phyloP scores from a whole-genome alignment of 2,797 vertebrate species.

The Bradypodion ventrale region DNA sequence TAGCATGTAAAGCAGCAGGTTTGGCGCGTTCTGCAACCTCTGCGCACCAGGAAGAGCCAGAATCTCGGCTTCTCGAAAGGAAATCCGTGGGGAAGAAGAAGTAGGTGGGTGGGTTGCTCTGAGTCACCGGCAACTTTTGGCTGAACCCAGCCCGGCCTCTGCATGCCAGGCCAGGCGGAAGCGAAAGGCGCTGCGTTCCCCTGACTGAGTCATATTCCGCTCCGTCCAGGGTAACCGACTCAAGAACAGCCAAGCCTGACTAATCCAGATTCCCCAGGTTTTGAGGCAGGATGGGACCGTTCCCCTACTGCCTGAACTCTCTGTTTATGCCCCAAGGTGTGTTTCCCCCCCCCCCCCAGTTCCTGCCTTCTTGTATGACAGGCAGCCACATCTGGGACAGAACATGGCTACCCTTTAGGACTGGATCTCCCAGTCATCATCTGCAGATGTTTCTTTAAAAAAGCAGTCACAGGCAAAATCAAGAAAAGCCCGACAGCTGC shows the following conservation, averaged over 20 bases:
- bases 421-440: too few species aligned
- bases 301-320: not conserved
- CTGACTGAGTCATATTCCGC: not conserved
- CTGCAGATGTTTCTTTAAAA: too few species aligned
- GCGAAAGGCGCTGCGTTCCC: not conserved
- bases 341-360: accelerated
- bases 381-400: not conserved
- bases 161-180: not conserved
- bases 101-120: not conserved
- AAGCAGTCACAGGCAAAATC: not conserved
- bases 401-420: not conserved
- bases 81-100: not conserved
- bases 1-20: not conserved
- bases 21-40: not conserved
- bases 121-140: not conserved
- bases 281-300: not conserved
- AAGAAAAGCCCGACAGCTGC: accelerated
- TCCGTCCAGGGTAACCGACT: not conserved
- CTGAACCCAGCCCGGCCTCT: not conserved
- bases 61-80: not conserved
- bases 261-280: not conserved
- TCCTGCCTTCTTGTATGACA: not conserved
- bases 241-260: not conserved
- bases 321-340: too few species aligned
- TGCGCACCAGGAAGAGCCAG: not conserved